These are phyloP conservation scores for Ictalurus furcatus DNA, from an alignment of 2,113 vertebrate species.

Conservation along the genomic window DNA sequence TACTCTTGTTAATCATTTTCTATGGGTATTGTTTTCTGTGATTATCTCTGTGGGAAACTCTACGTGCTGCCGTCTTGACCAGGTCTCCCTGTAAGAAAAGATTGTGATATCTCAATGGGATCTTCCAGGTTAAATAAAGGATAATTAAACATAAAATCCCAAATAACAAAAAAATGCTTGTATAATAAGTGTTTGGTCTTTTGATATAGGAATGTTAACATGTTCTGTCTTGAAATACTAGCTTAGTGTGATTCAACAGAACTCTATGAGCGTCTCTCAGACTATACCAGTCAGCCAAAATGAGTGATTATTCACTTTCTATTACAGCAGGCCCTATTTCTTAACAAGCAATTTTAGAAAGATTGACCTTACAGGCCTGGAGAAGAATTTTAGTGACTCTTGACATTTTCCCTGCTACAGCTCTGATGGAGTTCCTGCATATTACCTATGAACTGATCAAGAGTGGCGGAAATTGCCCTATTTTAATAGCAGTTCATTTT, in stretches of 20 bases:
- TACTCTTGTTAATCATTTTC: no score
- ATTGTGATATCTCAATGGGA: no score
- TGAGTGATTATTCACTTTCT: constrained; percentile 1
- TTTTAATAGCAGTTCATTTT: constrained; percentile 8
- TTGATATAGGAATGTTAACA: background rate
- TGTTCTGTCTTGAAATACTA: background rate
- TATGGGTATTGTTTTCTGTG: no score
- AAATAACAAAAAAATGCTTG: background rate
- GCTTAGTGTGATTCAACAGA: background rate
- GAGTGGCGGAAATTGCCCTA: background rate
- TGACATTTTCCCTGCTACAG: constrained; percentile 19
- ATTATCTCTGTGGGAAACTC: no score
- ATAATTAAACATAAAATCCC: no score
- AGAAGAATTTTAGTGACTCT: background rate
- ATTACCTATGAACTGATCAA: constrained; percentile 7
- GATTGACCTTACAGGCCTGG: background rate
- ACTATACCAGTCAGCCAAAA: background rate
- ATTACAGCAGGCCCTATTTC: background rate
- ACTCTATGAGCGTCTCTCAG: background rate
- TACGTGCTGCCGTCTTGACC: no score
- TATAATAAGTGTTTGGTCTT: background rate
- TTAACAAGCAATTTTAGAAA: constrained; percentile 37
- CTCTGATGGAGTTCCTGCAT: background rate
- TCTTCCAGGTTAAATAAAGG: no score
- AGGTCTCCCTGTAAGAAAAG: no score